Evolutionary conservation across 2,888 invertebrate genomes (phyloP), one percentile per base, ranked within the genome.

Genomic region (Calameuta pallipes): DNA sequence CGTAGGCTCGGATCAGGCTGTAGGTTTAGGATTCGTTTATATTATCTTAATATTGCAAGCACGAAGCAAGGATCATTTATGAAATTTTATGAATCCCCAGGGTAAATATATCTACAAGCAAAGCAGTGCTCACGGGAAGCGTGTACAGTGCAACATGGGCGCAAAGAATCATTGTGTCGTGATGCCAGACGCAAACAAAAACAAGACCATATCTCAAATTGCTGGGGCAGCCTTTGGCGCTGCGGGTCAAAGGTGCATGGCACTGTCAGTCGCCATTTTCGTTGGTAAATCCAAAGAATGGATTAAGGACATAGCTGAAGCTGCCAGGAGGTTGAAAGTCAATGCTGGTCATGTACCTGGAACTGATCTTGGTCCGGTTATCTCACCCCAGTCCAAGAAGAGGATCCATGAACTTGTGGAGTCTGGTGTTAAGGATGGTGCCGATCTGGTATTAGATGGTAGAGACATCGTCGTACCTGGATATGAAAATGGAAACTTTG

Each of bases 231-330:
- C 98, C 0, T 99, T 99, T 92, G 99, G 99, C 0, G 99, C 99
- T 11, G 99, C 99, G 71, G 99, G 99, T 0, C 99, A 99, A 92
- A 94, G 99, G 71, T 99, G 99, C 91, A 99, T 99, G 99, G 99
- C 99, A 1, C 94, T 99, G 75, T 98, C 98, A 76, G 98, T 98
- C 0, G 97, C 96, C 2, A 95, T 98, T 41, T 96, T 98, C 91
- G 98, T 99, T 0, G 97, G 97, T 84, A 83, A 90, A 92, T 88
- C 99, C 0, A 95, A 95, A 85, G 93, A 97, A 69, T 99, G 99
- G 99, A 95, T 99, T 79, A 96, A 98, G 0, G 99, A 99, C 76
- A 92, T 99, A 73, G 96, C 97, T 0, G 95, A 95, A 90, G 95
- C 94, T 84, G 97, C 97, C 0, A 94, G 94, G 88, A 95, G 95